phyloP scores from a whole-genome alignment of 2,888 invertebrate species.

The Suillia variegata region DNA sequence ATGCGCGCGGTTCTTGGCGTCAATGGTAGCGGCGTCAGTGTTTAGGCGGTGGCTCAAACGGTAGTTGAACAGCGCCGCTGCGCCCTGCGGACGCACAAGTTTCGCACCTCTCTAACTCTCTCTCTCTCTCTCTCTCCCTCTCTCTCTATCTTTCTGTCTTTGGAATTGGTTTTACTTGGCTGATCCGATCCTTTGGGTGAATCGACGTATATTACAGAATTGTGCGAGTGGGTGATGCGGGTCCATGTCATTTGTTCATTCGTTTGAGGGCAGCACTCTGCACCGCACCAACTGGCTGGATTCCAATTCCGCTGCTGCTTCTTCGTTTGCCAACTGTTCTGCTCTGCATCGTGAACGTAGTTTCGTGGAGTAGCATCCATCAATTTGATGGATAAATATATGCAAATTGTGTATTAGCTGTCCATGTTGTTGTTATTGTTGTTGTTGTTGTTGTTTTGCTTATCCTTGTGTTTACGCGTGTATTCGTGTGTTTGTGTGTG shows the following conservation, averaged over 20 bases:
- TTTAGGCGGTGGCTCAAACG: slow-evolving; percentile 5
- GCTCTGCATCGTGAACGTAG: slow-evolving; percentile 17
- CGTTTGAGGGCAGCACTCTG: no score
- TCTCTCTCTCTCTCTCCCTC: no score
- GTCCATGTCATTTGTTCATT: no score
- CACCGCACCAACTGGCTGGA: slow-evolving; percentile 18
- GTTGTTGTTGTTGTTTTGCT: no score
- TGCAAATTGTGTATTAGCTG: slow-evolving; percentile 60
- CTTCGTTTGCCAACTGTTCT: slow-evolving; percentile 41
- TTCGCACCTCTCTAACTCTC: no score
- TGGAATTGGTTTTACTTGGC: no score
- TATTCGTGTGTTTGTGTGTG: slow-evolving; percentile 7
- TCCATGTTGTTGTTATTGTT: slow-evolving; percentile 37
- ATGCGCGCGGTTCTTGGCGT: no score
- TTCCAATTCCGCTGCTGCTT: slow-evolving; percentile 43
- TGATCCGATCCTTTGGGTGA: no score
- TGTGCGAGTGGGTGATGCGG: no score
- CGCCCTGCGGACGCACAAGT: no score
- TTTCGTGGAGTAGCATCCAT: slow-evolving; percentile 59
- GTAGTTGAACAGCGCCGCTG: slow-evolving; percentile 9
- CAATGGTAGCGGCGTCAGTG: neutral
- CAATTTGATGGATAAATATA: slow-evolving; percentile 62
- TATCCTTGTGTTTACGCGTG: slow-evolving; percentile 1
- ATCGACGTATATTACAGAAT: no score
- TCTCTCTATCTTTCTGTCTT: no score